These are phyloP conservation scores for Harpagifer antarcticus DNA, from an alignment of 2,797 vertebrate genomes.

Conservation along the genomic window DNA sequence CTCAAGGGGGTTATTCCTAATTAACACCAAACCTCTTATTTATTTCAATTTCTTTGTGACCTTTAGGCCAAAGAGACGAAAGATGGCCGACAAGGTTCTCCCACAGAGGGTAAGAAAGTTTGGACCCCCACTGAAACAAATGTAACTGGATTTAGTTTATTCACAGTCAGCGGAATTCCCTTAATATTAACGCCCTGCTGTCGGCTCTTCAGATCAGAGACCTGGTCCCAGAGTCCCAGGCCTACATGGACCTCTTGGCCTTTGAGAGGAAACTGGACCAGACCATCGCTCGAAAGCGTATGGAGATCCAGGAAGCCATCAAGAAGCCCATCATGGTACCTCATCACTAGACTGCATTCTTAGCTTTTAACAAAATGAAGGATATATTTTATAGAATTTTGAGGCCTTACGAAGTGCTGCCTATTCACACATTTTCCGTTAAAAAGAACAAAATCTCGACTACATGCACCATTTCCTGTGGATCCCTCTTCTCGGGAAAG, in stretches of 20 bases:
- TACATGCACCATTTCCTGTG: neutral
- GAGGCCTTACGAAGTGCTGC: neutral
- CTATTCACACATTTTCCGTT: neutral
- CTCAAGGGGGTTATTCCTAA: no score
- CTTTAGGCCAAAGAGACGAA: constrained; percentile 93
- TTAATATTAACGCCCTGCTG: neutral
- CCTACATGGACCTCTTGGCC: constrained; percentile 98
- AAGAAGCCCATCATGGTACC: constrained; percentile 97
- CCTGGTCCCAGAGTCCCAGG: constrained; percentile 98
- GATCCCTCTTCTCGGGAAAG: neutral
- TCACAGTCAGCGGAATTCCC: neutral
- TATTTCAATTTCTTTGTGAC: constrained; percentile 33
- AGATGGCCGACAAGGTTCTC: constrained; percentile 99
- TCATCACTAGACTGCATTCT: neutral
- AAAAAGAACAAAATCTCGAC: neutral
- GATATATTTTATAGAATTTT: neutral
- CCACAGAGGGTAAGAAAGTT: constrained; percentile 90
- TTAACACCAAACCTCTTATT: neutral
- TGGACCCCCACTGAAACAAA: neutral
- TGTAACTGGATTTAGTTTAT: neutral
- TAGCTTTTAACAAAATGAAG: neutral
- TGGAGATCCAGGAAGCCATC: constrained; percentile 99
- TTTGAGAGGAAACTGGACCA: constrained; percentile 99
- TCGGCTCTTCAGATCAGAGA: constrained; percentile 90
- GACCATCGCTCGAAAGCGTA: constrained; percentile 97